Percentiles rank a stretch among this genome's conserved stretches.
phyloP scores from a whole-genome alignment of 2,113 vertebrate genomes.

The Eolophus roseicapilla region DNA sequence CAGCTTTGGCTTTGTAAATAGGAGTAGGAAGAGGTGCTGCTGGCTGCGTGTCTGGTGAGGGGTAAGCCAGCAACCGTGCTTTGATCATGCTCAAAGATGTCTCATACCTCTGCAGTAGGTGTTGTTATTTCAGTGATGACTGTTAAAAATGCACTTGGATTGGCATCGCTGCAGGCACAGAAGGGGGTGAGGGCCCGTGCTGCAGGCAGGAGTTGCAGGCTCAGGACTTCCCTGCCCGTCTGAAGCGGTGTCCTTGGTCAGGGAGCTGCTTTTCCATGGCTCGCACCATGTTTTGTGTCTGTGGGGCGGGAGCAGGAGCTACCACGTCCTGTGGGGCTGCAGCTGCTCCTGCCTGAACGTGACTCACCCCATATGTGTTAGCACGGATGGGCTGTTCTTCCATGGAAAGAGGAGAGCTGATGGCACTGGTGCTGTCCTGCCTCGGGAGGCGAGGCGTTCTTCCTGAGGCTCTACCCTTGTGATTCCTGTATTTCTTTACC shows the following conservation, averaged over 20 bases:
- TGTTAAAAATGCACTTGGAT: background rate
- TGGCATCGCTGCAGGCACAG: background rate
- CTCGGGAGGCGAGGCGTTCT: background rate
- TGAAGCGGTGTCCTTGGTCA: background rate
- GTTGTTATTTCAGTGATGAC: background rate
- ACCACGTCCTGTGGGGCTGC: background rate
- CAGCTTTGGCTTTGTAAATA: fast-evolving
- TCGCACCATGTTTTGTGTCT: background rate
- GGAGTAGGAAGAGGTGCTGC: background rate
- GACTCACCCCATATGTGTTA: background rate
- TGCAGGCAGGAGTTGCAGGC: background rate
- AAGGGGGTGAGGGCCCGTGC: background rate
- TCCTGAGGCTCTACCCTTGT: background rate
- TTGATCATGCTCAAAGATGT: background rate
- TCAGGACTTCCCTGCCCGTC: background rate
- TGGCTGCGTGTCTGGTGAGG: background rate
- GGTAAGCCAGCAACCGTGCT: background rate
- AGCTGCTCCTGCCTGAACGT: background rate
- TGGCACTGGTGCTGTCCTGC: background rate
- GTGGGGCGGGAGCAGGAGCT: background rate
- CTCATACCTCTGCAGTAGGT: background rate
- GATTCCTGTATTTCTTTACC: constrained; percentile 15
- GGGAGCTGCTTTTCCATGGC: background rate
- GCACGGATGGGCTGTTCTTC: background rate
- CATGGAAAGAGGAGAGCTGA: background rate